Evolutionary conservation across 53 echinoderm and acorn worm genomes (phyloP), one percentile per base, ranked within the genome.

Genomic region (Temnopleurus reevesii): DNA sequence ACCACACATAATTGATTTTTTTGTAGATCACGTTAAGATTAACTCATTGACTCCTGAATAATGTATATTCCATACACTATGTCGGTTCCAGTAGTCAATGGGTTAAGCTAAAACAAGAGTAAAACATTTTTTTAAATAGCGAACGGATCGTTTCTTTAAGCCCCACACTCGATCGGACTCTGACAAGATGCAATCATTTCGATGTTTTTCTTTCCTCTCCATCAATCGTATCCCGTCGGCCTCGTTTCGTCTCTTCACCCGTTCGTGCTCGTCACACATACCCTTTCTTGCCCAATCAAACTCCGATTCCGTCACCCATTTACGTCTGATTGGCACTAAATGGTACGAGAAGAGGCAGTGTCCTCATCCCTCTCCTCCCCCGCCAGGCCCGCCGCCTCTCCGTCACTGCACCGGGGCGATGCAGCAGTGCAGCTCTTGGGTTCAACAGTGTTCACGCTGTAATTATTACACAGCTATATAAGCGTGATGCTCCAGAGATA

Each of bases 301-400:
- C 71, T 71, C 71, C 41, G 36, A 71, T 71, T 71, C 71, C 71
- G 36, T 71, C 71, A 71, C 38, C 41, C 43, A 71, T 71, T 71
- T 71, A 41, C 23, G n/a, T 41, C 71, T 71, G 71, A 71, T 71
- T 71, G 71, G 71, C 71, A 71, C n/a, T 71, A 71, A 71, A 71
- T 71, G 21, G 71, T 41, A 38, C 71, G 15, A 19, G n/a, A n/a
- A n/a, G 21, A 71, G 71, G 41, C 71, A 41, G 23, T 41, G 41
- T 71, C 71, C 71, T 71, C 71, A n/a, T n/a, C 71, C 71, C 71
- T 17, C 71, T 71, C 71, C 2, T 38, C 41, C 71, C 7, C 15
- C 49, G 1, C 71, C 17, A 71, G 71, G n/a, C 12, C 36, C 71
- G 65, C 29, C 8, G 34, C 33, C 35, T 65, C 35, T 34, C 33